Conservation (phyloP, 2,888 invertebrate species). For the Mechanitis mazaeus region DNA sequence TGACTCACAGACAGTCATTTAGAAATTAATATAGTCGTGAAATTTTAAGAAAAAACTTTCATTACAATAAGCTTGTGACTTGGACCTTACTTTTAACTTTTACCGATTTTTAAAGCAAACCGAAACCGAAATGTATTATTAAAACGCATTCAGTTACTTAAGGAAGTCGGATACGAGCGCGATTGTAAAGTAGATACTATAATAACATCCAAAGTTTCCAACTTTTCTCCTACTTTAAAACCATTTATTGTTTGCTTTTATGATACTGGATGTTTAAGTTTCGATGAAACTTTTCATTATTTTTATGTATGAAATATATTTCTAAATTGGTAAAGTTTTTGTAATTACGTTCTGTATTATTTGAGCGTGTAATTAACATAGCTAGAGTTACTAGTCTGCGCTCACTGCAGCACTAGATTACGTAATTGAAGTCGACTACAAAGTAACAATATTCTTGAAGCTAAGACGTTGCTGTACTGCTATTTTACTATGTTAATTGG, state of each 20-base stretch:
- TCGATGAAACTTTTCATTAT: conserved; percentile 2
- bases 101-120: conserved; percentile 44
- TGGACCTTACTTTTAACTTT: conserved; percentile 27
- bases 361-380: too few species aligned
- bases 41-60: neutral
- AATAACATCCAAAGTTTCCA: conserved; percentile 21
- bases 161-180: conserved; percentile 38
- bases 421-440: too few species aligned
- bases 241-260: conserved; percentile 19
- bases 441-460: too few species aligned
- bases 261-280: conserved; percentile 10
- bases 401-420: too few species aligned
- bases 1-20: neutral
- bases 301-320: neutral
- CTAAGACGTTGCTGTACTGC: too few species aligned
- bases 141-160: conserved; percentile 51
- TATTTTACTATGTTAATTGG: too few species aligned
- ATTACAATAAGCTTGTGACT: neutral
- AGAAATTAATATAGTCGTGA: too few species aligned
- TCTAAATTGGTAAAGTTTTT: too few species aligned
- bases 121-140: conserved; percentile 50
- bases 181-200: conserved; percentile 18
- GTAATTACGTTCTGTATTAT: too few species aligned
- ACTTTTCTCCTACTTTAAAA: conserved; percentile 18
- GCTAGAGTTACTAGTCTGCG: too few species aligned